Percentiles rank a stretch among this genome's conserved stretches.
Conservation (phyloP, 2,888 invertebrate species). For the Hirtodrosophila histrioides region DNA sequence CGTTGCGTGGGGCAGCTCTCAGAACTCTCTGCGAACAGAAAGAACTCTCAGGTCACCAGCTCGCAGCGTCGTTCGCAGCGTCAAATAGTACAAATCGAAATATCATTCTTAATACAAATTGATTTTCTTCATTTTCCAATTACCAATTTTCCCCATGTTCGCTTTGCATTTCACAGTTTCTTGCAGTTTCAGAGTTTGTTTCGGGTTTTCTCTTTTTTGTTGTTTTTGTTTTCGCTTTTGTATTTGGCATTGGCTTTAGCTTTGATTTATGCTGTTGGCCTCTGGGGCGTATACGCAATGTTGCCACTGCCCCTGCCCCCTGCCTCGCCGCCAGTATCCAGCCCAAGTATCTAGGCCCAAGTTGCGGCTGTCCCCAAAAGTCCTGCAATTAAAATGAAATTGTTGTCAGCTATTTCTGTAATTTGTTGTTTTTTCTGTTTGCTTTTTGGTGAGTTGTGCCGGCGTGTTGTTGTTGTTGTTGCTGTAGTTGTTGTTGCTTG, state of each 20-base stretch:
- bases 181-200: constrained; percentile 26
- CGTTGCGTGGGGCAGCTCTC: constrained; percentile 19
- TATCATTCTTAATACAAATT: constrained; percentile 58
- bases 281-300: constrained; percentile 57
- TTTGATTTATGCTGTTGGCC: constrained; percentile 38
- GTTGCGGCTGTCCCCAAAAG: constrained; percentile 22
- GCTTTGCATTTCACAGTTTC: constrained; percentile 13
- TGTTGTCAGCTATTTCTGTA: constrained; percentile 55
- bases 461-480: constrained; percentile 4
- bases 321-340: constrained; percentile 5
- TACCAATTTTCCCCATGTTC: constrained; percentile 11
- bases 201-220: constrained; percentile 25
- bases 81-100: too few species aligned
- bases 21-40: constrained; percentile 21
- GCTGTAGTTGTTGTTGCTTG: constrained; percentile 9
- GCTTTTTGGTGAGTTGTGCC: constrained; percentile 13
- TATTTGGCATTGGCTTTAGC: constrained; percentile 13
- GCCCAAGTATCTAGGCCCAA: constrained; percentile 3
- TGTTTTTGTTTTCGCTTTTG: constrained; percentile 30
- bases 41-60: constrained; percentile 21
- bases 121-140: constrained; percentile 53
- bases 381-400: constrained; percentile 72
- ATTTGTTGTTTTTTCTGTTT: constrained; percentile 1
- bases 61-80: constrained; percentile 9
- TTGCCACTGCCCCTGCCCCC: background rate